Percentiles rank a stretch among this genome's conserved stretches.
These are phyloP conservation scores for Borostomias antarcticus DNA, from an alignment of 2,797 vertebrate genomes.

Conservation along the genomic window DNA sequence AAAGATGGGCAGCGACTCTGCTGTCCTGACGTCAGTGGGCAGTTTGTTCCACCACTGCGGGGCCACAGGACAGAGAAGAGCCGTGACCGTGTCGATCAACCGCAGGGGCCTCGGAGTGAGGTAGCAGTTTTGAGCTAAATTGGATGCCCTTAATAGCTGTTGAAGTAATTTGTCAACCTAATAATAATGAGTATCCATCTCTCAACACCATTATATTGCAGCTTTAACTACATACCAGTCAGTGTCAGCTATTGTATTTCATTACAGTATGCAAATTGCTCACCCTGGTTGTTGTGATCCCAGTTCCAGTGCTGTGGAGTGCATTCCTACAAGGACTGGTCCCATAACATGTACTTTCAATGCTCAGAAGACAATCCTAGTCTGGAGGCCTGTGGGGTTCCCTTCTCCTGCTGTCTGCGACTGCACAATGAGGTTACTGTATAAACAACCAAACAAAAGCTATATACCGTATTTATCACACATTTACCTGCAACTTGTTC, in stretches of 20 bases:
- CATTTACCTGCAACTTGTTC: too few relatives aligned
- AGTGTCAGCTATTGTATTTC: neutral
- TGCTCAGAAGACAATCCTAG: slow-evolving; percentile 79
- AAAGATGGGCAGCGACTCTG: too few relatives aligned
- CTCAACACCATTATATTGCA: neutral
- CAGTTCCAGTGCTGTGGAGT: slow-evolving; percentile 86
- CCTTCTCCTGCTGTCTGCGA: slow-evolving; percentile 81
- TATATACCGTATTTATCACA: too few relatives aligned
- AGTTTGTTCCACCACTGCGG: too few relatives aligned
- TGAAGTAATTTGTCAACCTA: too few relatives aligned
- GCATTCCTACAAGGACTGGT: slow-evolving; percentile 76
- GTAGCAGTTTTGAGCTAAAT: too few relatives aligned
- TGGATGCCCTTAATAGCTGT: too few relatives aligned
- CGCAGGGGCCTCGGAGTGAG: too few relatives aligned
- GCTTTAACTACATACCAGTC: neutral
- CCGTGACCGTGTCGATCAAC: too few relatives aligned
- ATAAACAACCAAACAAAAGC: neutral
- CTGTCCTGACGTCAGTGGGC: too few relatives aligned
- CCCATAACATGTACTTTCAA: slow-evolving; percentile 79
- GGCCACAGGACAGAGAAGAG: too few relatives aligned
- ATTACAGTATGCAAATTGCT: neutral
- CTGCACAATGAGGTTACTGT: slow-evolving; percentile 69
- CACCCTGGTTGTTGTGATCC: slow-evolving; percentile 14
- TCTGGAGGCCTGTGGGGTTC: slow-evolving; percentile 81
- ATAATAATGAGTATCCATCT: too few relatives aligned